Base-by-base conservation (phyloP, 2,797 vertebrate species). In the Neostethus bicornis region DNA sequence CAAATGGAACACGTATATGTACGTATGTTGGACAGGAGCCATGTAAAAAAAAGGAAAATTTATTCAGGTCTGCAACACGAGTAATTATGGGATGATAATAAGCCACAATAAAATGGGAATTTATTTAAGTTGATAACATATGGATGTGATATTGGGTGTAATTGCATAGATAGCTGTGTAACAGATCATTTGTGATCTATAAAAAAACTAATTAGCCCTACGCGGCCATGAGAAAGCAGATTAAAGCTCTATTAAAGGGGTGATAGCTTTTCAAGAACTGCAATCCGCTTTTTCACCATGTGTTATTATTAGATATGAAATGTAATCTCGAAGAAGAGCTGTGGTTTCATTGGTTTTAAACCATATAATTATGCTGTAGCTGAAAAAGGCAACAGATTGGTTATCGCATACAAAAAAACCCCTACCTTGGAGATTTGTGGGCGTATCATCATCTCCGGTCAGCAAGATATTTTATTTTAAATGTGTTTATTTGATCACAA, bases 101-200 rank as follows among this genome's bases (percentile, higher is more conserved):
- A n/a, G n/a, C n/a, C n/a, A n/a, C n/a, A 46, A 37, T 76, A 83
- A 70, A 17, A 47, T 42, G 75, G 61, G 13, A 45, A 9, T 25
- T 12, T 51, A 61, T 19, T 55, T 34, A 45, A 13, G 23, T 38
- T 44, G 20, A 26, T 3, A 28, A 54, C 20, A 47, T 53, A 17
- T 19, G 49, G 32, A 66, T 29, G 29, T 13, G 46, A 61, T 13
- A 3, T 13, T 31, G 32, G 39, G 2, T 44, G 21, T 51, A 19
- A 8, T 14, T 23, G 28, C 7, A 2, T 5, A 7, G 16, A 4
- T 17, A 41, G 51, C 51, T 41, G 37, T 13, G 61, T 39, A 66
- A 37, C 5, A 23, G 14, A 13, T 16, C 38, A 54, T 46, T 42
- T 53, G 1, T 4, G 54, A 24, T 43, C 43, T 56, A 24, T 49